Percentiles rank a stretch among this genome's conserved stretches.
Evolutionary conservation across 2,797 vertebrate species (phyloP).

Genomic region (Sebastes dallii): DNA sequence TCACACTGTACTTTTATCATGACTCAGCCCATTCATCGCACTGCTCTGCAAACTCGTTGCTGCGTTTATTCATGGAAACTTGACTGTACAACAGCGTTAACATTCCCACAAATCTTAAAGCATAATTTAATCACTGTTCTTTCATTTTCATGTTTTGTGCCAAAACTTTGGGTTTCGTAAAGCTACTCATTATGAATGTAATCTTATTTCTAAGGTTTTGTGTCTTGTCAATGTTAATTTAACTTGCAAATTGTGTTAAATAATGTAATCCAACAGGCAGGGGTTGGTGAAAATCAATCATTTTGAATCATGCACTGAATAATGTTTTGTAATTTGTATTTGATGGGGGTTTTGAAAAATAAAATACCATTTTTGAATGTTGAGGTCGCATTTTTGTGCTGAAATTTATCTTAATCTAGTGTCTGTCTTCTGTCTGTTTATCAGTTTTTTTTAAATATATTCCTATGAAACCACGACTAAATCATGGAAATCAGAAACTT

Average conservation of each 20-base stretch:
- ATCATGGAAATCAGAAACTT: not conserved
- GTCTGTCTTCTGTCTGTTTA: not conserved
- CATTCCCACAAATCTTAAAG: not conserved
- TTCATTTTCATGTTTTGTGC: not conserved
- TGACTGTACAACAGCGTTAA: not conserved
- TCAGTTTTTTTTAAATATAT: not conserved
- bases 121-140: not conserved
- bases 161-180: not conserved
- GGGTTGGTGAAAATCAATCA: not conserved
- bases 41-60: not conserved
- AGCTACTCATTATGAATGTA: conserved; percentile 41
- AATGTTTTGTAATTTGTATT: not conserved
- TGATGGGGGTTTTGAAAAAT: not conserved
- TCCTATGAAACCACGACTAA: not conserved
- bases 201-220: not conserved
- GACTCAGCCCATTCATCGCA: conserved; percentile 34
- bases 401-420: not conserved
- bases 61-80: not conserved
- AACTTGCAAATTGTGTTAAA: not conserved
- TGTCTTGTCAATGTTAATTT: not conserved
- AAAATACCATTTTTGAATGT: not conserved
- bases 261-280: not conserved
- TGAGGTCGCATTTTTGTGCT: not conserved
- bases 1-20: conserved; percentile 22
- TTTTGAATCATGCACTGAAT: conserved; percentile 29